Conservation (phyloP, 1,140 invertebrate species). For the Schmidtea mediterranea region DNA sequence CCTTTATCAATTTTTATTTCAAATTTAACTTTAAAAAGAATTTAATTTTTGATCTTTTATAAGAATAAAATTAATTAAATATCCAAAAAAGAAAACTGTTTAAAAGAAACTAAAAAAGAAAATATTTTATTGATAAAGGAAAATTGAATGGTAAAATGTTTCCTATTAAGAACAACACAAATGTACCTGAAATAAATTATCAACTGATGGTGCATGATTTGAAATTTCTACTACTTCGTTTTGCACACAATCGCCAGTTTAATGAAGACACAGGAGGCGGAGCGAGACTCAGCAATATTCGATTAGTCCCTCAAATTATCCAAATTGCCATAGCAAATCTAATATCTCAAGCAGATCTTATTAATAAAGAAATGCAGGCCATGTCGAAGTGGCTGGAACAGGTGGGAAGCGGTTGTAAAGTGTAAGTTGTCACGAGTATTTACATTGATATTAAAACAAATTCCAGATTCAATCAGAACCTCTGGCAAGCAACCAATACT, state of each 20-base stretch:
- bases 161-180: constrained; percentile 22
- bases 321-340: constrained; percentile 82
- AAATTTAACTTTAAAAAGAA: no score
- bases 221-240: constrained; percentile 58
- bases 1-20: no score
- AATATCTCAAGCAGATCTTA: constrained; percentile 43
- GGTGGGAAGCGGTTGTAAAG: background rate
- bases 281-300: constrained; percentile 85
- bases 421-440: no score
- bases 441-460: no score
- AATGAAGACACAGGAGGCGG: constrained; percentile 75
- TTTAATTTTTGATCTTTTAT: no score
- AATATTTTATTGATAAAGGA: no score
- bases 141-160: background rate
- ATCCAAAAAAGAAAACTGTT: no score
- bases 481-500: constrained; percentile 43
- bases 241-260: constrained; percentile 73
- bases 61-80: no score
- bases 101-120: no score
- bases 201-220: constrained; percentile 63
- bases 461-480: no score
- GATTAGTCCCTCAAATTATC: constrained; percentile 67
- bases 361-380: background rate
- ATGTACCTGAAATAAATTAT: constrained; percentile 22
- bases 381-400: background rate